Base-by-base conservation (phyloP, 2,888 invertebrate species). In the Lithophane socia region DNA sequence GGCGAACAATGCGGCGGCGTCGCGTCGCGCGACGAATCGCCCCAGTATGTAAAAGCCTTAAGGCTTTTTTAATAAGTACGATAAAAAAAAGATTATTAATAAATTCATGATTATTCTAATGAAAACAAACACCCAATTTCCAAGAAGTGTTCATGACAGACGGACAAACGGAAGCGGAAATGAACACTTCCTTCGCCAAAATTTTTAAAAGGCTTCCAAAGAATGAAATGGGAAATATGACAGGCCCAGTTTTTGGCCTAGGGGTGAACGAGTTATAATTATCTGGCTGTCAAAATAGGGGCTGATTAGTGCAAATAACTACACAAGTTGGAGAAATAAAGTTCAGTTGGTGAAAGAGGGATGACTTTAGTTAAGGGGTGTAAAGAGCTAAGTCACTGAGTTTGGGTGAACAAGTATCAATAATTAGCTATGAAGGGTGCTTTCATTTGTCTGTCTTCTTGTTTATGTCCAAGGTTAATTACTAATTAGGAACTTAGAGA, bases 231-330 rank as follows among this genome's bases (percentile, higher is more conserved):
- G 79, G 76, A 54, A 81, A 77, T 82, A 80, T 85, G 87, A 88
- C 88, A 83, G 79, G 47, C n/a, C 65, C 84, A 87, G 88, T 80
- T 79, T 80, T 74, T 80, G 63, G 79, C 87, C 85, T 65, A 13
- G 65, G 83, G 88, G 87, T 64, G 76, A 73, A 83, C 58, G 88
- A 82, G 87, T 83, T 83, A 86, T 88, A 88, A 88, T 88, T 88
- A 88, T 82, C 73, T 76, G 71, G 37, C 80, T 86, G 83, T 86
- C 87, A 87, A 80, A 87, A 85, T 85, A 81, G 73, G 77, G 67
- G 79, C 49, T 75, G 77, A 82, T 87, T 79, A 74, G 77, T 76
- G 60, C 70, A 73, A 87, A 83, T 80, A 83, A 84, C 83, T 87
- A 79, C 69, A 87, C 75, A 52, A 16, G 73, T 73, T 74, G 64